Conservation (phyloP, 2,888 invertebrate genomes). For the Cheilosia variabilis region DNA sequence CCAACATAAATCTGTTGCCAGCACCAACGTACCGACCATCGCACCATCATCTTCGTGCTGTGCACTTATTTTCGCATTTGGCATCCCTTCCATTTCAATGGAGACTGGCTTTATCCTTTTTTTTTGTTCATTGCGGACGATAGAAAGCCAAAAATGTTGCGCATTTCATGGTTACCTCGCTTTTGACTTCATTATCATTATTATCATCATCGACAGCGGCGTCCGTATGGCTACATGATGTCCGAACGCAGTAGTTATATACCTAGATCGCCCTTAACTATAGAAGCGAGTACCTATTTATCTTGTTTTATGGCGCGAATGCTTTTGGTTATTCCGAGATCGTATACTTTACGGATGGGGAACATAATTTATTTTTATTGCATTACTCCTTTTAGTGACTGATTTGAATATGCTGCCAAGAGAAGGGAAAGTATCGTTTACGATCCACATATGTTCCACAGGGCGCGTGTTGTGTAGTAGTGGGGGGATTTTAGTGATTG, state of each 20-base stretch:
- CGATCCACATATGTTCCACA: conserved; percentile 38
- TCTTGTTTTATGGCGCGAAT: conserved; percentile 40
- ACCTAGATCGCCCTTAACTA: conserved; percentile 1
- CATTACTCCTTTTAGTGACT: too few species aligned
- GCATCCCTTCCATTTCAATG: conserved; percentile 62
- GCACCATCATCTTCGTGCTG: conserved; percentile 63
- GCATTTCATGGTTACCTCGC: conserved; percentile 38
- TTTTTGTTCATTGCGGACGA: neutral
- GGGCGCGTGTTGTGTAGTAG: neutral
- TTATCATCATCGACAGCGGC: conserved; percentile 45
- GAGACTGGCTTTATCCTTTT: conserved; percentile 55
- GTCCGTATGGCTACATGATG: conserved; percentile 23
- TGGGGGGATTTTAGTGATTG: neutral
- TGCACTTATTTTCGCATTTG: conserved; percentile 73
- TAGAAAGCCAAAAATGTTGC: conserved; percentile 37
- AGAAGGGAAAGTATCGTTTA: neutral
- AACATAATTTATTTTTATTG: conserved; percentile 50
- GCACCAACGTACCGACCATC: conserved; percentile 19
- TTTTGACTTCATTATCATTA: conserved; percentile 52
- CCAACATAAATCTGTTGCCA: conserved; percentile 65
- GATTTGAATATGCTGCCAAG: neutral
- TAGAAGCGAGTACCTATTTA: conserved; percentile 26
- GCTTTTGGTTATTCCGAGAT: conserved; percentile 44
- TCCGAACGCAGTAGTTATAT: conserved; percentile 25
- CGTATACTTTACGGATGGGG: conserved; percentile 31